Conservation (phyloP, 1,140 invertebrate genomes). For the Tribolium madens region DNA sequence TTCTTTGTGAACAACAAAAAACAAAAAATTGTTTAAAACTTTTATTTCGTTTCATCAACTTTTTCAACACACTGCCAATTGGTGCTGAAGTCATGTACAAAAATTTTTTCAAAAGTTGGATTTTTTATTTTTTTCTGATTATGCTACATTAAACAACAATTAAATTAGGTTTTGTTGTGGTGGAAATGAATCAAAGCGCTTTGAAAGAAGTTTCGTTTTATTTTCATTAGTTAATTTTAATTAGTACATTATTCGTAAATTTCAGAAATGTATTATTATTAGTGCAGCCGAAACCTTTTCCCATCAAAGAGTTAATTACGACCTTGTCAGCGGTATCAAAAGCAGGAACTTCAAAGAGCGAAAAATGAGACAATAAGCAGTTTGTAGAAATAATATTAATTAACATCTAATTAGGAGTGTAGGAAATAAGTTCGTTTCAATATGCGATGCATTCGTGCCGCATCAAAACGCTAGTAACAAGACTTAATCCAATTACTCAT, state of each 20-base stretch:
- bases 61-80: too few relatives aligned
- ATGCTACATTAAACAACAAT: too few relatives aligned
- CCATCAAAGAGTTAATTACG: neutral
- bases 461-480: conserved; percentile 8
- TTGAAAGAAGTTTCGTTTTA: neutral
- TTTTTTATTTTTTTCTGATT: too few relatives aligned
- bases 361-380: neutral
- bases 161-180: too few relatives aligned
- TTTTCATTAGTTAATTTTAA: conserved; percentile 1
- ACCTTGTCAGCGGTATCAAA: neutral
- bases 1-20: too few relatives aligned
- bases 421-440: neutral
- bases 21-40: too few relatives aligned
- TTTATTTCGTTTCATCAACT: too few relatives aligned
- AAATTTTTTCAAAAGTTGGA: too few relatives aligned
- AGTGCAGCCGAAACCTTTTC: neutral
- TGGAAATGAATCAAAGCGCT: neutral
- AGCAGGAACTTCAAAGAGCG: neutral
- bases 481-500: conserved; percentile 58
- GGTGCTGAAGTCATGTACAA: too few relatives aligned
- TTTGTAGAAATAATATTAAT: neutral
- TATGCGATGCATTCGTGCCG: conserved; percentile 8
- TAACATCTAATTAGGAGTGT: neutral
- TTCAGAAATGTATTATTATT: neutral
- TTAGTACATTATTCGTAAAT: neutral